Percentiles rank a stretch among this genome's conserved stretches.
These are phyloP conservation scores for Tautogolabrus adspersus DNA, from an alignment of 2,113 vertebrate genomes.

Conservation along the genomic window DNA sequence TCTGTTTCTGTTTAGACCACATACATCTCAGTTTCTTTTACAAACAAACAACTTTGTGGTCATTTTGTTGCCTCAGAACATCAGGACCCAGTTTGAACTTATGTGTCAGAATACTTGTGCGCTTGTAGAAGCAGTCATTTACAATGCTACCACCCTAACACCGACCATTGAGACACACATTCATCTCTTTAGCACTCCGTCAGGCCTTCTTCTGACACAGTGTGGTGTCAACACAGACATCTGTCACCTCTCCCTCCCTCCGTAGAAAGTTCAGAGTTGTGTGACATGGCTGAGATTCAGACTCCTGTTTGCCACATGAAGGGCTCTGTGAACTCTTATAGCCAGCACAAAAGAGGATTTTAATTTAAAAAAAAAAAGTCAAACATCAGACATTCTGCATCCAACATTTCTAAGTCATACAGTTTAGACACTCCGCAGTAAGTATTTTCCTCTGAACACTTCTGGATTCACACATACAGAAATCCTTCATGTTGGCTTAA, in stretches of 20 bases:
- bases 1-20: too few relatives aligned
- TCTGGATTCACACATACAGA: too few relatives aligned
- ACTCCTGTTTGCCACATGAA: constrained; percentile 50
- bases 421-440: neutral
- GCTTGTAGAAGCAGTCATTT: constrained; percentile 33
- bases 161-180: constrained; percentile 1
- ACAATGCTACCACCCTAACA: constrained; percentile 33
- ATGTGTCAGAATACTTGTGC: neutral
- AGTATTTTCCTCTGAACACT: neutral
- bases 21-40: neutral
- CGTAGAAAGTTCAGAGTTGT: constrained; percentile 10
- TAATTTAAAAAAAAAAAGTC: neutral
- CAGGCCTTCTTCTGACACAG: constrained; percentile 24
- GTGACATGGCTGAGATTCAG: constrained; percentile 39
- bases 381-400: neutral
- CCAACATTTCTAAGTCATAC: neutral
- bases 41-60: neutral
- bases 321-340: constrained; percentile 2
- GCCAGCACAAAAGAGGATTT: neutral
- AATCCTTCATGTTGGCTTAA: neutral
- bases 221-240: constrained; percentile 28
- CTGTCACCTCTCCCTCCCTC: constrained; percentile 27
- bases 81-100: neutral
- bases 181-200: constrained; percentile 19
- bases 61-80: neutral